Conservation (phyloP, 2,797 vertebrate genomes). For the Artibeus lituratus region DNA sequence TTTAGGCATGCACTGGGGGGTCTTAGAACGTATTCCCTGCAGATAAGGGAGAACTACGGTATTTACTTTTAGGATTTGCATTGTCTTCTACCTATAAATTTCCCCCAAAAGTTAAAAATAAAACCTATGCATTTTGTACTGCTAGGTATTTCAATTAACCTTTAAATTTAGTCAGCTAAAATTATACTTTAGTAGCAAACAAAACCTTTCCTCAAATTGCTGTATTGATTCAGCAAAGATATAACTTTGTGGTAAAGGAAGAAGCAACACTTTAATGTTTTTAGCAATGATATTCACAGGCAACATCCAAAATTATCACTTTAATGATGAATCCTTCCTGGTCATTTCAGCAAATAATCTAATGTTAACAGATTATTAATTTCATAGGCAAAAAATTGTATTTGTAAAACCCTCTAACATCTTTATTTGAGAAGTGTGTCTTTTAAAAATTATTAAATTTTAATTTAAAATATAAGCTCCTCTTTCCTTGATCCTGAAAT, state of each 20-base stretch:
- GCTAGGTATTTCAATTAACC: background rate
- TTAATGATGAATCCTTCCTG: background rate
- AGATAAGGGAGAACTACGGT: background rate
- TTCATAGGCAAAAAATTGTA: background rate
- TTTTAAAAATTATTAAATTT: background rate
- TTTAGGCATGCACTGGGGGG: background rate
- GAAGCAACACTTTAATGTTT: background rate
- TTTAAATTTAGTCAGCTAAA: background rate
- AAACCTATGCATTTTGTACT: background rate
- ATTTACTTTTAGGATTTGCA: slow-evolving; percentile 38
- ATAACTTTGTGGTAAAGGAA: background rate
- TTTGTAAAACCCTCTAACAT: background rate
- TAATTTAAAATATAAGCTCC: background rate
- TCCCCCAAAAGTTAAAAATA: background rate
- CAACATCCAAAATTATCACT: background rate
- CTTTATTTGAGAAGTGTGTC: background rate
- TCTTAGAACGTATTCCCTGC: background rate
- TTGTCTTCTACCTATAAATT: background rate
- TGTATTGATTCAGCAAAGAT: background rate
- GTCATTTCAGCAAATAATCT: background rate
- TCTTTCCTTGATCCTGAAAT: background rate
- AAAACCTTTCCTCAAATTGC: background rate
- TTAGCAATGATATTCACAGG: background rate
- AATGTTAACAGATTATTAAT: background rate
- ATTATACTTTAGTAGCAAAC: background rate